These are phyloP conservation scores for Callyntrura sp. DNA, from an alignment of 2,888 invertebrate species.

Conservation along the genomic window DNA sequence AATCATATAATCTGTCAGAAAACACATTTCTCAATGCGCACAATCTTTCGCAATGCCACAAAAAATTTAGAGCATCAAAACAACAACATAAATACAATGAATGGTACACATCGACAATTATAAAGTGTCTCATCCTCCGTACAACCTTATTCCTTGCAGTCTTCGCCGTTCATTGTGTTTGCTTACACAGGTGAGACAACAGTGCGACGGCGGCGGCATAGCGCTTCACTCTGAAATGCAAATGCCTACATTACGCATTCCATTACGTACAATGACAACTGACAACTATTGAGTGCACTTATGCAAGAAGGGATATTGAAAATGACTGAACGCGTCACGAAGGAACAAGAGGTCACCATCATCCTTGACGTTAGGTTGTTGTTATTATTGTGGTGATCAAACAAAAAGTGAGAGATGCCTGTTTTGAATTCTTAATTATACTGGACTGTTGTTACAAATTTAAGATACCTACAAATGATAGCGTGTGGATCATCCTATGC, in stretches of 20 bases:
- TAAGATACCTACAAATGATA: background rate
- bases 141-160: background rate
- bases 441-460: slow-evolving; percentile 50
- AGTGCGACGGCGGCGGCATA: too few species aligned
- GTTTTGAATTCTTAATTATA: slow-evolving; percentile 50
- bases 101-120: background rate
- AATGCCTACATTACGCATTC: background rate
- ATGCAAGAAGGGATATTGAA: background rate
- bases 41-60: slow-evolving; percentile 13
- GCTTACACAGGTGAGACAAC: background rate
- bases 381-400: slow-evolving; percentile 21
- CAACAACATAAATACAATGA: background rate
- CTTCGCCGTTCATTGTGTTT: background rate
- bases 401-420: slow-evolving; percentile 49
- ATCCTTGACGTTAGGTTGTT: background rate
- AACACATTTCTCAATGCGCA: too few species aligned
- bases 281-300: background rate
- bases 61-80: slow-evolving; percentile 2
- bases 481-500: background rate
- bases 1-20: too few species aligned
- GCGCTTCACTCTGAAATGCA: background rate
- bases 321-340: slow-evolving; percentile 40
- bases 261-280: slow-evolving; percentile 20
- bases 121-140: slow-evolving; percentile 15
- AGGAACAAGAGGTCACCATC: slow-evolving; percentile 45